These are phyloP conservation scores for Keiferia lycopersicella DNA, from an alignment of 2,888 invertebrate genomes.

Conservation along the genomic window DNA sequence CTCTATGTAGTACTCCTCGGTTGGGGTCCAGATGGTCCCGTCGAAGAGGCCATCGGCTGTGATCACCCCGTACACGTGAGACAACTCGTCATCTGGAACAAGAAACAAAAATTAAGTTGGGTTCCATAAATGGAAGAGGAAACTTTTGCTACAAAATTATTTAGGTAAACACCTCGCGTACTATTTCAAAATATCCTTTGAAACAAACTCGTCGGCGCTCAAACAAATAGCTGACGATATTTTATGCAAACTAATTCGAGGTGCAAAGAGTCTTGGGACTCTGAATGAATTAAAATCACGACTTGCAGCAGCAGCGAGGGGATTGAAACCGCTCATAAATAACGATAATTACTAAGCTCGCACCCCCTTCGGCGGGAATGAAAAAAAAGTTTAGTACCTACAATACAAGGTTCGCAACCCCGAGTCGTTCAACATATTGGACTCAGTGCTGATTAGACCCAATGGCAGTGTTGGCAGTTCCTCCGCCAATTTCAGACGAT, in stretches of 20 bases:
- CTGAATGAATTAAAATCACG: slow-evolving; percentile 76
- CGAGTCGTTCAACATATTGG: not conserved
- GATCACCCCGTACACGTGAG: slow-evolving; percentile 91
- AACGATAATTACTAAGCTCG: slow-evolving; percentile 66
- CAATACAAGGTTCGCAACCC: slow-evolving; percentile 39
- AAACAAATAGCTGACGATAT: slow-evolving; percentile 70
- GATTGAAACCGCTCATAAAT: slow-evolving; percentile 75
- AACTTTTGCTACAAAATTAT: too few species aligned
- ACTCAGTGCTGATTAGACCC: too few species aligned
- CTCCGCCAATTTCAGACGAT: too few species aligned
- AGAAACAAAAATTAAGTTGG: slow-evolving; percentile 24
- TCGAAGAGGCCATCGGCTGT: slow-evolving; percentile 94
- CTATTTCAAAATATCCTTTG: slow-evolving; percentile 48
- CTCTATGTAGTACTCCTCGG: slow-evolving; percentile 93
- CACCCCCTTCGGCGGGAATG: slow-evolving; percentile 30
- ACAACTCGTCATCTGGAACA: slow-evolving; percentile 89
- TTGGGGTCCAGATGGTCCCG: slow-evolving; percentile 89
- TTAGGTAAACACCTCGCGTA: slow-evolving; percentile 13
- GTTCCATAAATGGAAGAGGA: not conserved
- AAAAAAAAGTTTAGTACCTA: slow-evolving; percentile 38
- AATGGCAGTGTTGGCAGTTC: too few species aligned
- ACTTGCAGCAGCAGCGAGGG: slow-evolving; percentile 72
- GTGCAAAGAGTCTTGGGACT: slow-evolving; percentile 71
- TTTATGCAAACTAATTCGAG: slow-evolving; percentile 76
- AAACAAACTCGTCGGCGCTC: slow-evolving; percentile 54